Conservation (phyloP, 1,140 invertebrate genomes). For the Neodiprion virginianus region DNA sequence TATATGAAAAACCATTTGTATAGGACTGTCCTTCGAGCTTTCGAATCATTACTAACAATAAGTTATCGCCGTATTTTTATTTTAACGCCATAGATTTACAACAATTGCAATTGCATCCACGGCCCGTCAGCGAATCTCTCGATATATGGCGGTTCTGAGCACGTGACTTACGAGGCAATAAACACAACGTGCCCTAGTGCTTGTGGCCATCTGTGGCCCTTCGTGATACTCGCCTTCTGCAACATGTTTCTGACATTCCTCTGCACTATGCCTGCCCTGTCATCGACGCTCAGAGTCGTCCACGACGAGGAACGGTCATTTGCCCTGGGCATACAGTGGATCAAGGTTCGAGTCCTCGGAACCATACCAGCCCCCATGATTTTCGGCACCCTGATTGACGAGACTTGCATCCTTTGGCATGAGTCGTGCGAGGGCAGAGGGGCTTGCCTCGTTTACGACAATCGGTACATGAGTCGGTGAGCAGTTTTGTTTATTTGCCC, state of each 20-base stretch:
- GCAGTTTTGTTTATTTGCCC: background rate
- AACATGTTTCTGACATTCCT: slow-evolving; percentile 80
- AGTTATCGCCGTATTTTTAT: background rate
- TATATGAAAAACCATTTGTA: background rate
- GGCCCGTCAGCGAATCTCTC: slow-evolving; percentile 31
- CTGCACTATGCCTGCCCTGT: slow-evolving; percentile 78
- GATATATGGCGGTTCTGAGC: slow-evolving; percentile 26
- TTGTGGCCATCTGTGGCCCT: slow-evolving; percentile 72
- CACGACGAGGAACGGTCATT: slow-evolving; percentile 83
- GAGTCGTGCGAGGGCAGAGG: slow-evolving; percentile 66
- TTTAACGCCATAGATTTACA: slow-evolving; percentile 57
- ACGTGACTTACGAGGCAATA: slow-evolving; percentile 64
- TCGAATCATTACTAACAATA: no score
- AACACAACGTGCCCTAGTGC: slow-evolving; percentile 69
- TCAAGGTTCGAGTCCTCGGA: slow-evolving; percentile 79
- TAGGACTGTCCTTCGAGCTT: no score
- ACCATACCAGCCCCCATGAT: slow-evolving; percentile 87
- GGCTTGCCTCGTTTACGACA: slow-evolving; percentile 75
- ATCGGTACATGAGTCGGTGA: slow-evolving; percentile 74
- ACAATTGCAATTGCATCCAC: slow-evolving; percentile 65
- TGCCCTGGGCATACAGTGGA: slow-evolving; percentile 87
- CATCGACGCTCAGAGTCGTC: slow-evolving; percentile 81
- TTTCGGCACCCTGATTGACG: slow-evolving; percentile 84
- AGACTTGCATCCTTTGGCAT: slow-evolving; percentile 82
- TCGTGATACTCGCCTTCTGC: slow-evolving; percentile 72